A percentile compares a stretch with the other conserved stretches of the same genome.
These are phyloP conservation scores for Sminthurides bifidus DNA, from an alignment of 1,140 invertebrate genomes.

Conservation along the genomic window DNA sequence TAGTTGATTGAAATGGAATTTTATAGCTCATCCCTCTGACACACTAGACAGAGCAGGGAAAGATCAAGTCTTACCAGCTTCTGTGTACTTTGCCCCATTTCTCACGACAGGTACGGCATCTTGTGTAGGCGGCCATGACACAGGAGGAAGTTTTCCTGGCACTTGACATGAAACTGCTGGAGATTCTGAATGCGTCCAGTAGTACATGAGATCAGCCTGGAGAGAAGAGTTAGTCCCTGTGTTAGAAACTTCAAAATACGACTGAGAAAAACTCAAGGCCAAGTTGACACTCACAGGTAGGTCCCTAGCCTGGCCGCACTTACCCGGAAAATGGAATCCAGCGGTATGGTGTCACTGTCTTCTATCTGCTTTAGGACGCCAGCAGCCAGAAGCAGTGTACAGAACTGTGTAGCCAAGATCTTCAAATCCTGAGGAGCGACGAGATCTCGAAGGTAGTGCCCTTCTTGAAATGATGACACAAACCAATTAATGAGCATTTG, in stretches of 20 bases:
- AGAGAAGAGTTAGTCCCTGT: too few species aligned
- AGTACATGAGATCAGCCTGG: conserved; percentile 76
- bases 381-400: conserved; percentile 74
- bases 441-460: conserved; percentile 48
- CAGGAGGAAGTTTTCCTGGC: conserved; percentile 52
- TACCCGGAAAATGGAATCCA: conserved; percentile 64
- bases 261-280: too few species aligned
- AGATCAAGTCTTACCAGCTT: conserved; percentile 36
- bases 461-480: conserved; percentile 59
- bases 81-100: conserved; percentile 40
- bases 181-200: conserved; percentile 67
- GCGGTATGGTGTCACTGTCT: conserved; percentile 49
- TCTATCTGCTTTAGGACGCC: conserved; percentile 66
- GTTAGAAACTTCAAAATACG: too few species aligned
- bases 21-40: neutral
- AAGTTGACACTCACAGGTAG: neutral
- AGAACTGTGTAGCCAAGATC: conserved; percentile 64
- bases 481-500: conserved; percentile 84
- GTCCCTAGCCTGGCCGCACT: conserved; percentile 23
- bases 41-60: neutral
- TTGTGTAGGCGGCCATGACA: conserved; percentile 41
- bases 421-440: conserved; percentile 59
- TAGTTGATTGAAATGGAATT: too few species aligned
- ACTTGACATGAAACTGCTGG: conserved; percentile 51
- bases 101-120: conserved; percentile 26